phyloP scores from a whole-genome alignment of 1,140 invertebrate genomes.

The Phenacoccus solenopsis region DNA sequence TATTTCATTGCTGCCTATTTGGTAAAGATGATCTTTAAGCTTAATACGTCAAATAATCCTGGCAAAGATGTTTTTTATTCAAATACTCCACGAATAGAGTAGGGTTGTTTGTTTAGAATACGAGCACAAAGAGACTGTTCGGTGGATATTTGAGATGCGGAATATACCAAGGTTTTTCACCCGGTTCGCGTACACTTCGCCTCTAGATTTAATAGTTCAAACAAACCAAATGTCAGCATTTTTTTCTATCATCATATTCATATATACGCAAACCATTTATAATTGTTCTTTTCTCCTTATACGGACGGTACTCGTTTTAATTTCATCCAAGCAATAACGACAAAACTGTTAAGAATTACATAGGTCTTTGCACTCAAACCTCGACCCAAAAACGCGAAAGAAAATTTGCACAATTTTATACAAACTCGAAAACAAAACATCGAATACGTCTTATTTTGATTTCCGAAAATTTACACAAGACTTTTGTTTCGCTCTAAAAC shows the following conservation, averaged over 20 bases:
- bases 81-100: conserved; percentile 9
- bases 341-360: too few species aligned
- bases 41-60: conserved; percentile 17
- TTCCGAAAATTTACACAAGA: too few species aligned
- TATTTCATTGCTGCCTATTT: conserved; percentile 18
- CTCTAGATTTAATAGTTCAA: not conserved
- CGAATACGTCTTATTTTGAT: too few species aligned
- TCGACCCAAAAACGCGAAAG: too few species aligned
- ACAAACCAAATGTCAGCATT: not conserved
- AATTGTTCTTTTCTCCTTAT: too few species aligned
- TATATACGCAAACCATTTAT: too few species aligned
- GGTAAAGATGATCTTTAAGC: conserved; percentile 17
- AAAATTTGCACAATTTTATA: too few species aligned
- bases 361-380: too few species aligned
- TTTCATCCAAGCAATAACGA: too few species aligned
- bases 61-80: conserved; percentile 16
- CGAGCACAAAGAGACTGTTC: conserved; percentile 4
- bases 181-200: not conserved
- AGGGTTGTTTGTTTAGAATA: conserved; percentile 16
- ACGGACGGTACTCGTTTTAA: too few species aligned
- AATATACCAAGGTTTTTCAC: not conserved
- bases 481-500: too few species aligned
- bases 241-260: not conserved
- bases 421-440: too few species aligned
- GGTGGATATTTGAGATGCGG: conserved; percentile 3